A percentile compares a stretch with the other conserved stretches of the same genome.
Evolutionary conservation across 2,113 vertebrate species (phyloP).

Genomic region (Tricholaema leucomelas): DNA sequence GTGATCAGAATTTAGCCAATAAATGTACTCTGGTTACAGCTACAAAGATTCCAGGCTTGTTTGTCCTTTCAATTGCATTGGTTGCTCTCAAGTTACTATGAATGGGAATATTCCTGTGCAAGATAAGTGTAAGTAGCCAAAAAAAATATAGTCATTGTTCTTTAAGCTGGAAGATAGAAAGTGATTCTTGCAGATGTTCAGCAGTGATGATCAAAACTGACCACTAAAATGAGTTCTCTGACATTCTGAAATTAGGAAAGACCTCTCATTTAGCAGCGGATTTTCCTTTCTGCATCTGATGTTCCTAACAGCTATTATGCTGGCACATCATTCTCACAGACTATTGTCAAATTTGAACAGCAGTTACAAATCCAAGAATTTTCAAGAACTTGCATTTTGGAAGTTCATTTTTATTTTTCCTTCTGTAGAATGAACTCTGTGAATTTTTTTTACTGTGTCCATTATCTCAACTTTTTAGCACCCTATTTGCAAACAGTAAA

Average conservation of each 20-base stretch:
- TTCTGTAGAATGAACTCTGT: not conserved
- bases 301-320: not conserved
- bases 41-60: not conserved
- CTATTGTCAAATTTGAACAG: constrained; percentile 50
- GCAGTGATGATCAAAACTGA: not conserved
- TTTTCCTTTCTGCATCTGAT: not conserved
- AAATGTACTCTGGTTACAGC: not conserved
- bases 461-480: not conserved
- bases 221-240: not conserved
- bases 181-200: not conserved
- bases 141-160: not conserved
- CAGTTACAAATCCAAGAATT: constrained; percentile 14
- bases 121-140: not conserved
- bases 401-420: not conserved
- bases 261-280: not conserved
- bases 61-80: not conserved
- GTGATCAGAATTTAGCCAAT: not conserved
- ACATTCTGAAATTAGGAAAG: not conserved
- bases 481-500: not conserved
- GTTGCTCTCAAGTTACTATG: not conserved
- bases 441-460: not conserved
- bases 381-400: constrained; percentile 20
- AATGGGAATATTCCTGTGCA: not conserved
- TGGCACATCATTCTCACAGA: not conserved
- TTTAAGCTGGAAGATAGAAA: not conserved